Percentiles rank a stretch among this genome's conserved stretches.
Conservation (phyloP, 2,888 invertebrate species). For the Serripes groenlandicus region DNA sequence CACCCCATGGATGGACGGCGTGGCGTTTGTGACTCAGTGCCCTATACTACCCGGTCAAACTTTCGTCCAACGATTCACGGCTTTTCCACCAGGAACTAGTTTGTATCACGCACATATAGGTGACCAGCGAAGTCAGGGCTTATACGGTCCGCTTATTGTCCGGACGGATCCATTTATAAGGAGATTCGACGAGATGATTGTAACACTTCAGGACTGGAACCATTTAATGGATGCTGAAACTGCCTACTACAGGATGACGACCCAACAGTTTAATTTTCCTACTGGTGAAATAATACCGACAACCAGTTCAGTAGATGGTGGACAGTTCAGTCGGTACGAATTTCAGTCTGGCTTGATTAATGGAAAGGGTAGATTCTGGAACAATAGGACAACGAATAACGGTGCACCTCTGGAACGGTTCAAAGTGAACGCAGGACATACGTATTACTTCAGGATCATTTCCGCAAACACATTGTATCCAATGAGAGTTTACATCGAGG, state of each 20-base stretch:
- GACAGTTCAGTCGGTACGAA: slow-evolving; percentile 54
- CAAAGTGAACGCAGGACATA: slow-evolving; percentile 39
- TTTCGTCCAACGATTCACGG: slow-evolving; percentile 73
- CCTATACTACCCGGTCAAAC: slow-evolving; percentile 71
- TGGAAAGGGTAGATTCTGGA: slow-evolving; percentile 73
- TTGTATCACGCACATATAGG: slow-evolving; percentile 76
- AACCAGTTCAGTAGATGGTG: slow-evolving; percentile 52
- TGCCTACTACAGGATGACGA: slow-evolving; percentile 55
- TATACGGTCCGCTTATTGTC: slow-evolving; percentile 72
- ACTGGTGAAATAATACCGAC: slow-evolving; percentile 25
- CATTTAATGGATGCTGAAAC: slow-evolving; percentile 71
- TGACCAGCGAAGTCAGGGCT: slow-evolving; percentile 71
- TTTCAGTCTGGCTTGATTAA: slow-evolving; percentile 72
- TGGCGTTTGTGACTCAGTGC: slow-evolving; percentile 75
- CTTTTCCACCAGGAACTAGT: slow-evolving; percentile 66
- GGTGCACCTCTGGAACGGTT: slow-evolving; percentile 66
- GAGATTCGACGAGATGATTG: slow-evolving; percentile 48
- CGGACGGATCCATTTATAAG: neutral
- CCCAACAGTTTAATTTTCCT: slow-evolving; percentile 62
- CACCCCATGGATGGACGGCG: slow-evolving; percentile 76
- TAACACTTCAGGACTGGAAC: slow-evolving; percentile 74
- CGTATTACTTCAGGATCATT: slow-evolving; percentile 41
- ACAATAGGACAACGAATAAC: slow-evolving; percentile 52
- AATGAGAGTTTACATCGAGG: slow-evolving; percentile 36
- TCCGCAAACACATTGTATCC: slow-evolving; percentile 48